A percentile compares a stretch with the other conserved stretches of the same genome.
Evolutionary conservation across 2,113 vertebrate genomes (phyloP).

Genomic region (Balaenoptera acutorostrata): DNA sequence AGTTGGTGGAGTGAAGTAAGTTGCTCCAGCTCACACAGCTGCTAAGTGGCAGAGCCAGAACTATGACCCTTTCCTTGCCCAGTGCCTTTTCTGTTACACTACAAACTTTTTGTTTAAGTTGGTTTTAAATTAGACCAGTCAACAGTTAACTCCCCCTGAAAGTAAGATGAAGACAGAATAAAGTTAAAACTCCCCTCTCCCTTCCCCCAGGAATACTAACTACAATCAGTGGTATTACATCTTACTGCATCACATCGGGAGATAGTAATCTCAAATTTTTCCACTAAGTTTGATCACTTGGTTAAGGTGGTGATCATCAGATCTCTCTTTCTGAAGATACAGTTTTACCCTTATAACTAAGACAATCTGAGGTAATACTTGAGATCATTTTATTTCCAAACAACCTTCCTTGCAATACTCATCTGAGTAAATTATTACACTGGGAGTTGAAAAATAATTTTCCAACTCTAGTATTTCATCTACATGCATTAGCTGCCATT

Average conservation of each 20-base stretch:
- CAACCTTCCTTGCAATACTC: background rate
- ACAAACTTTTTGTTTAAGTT: background rate
- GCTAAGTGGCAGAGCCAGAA: background rate
- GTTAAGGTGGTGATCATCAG: background rate
- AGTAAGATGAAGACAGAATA: background rate
- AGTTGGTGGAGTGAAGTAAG: background rate
- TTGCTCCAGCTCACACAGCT: background rate
- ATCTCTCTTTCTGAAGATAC: background rate
- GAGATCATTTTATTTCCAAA: background rate
- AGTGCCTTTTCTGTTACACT: background rate
- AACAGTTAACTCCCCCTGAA: background rate
- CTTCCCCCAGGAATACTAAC: background rate
- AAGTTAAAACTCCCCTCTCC: background rate
- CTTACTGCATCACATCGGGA: background rate
- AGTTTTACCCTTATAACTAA: background rate
- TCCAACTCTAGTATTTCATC: background rate
- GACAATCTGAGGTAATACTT: background rate
- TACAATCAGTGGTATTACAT: background rate
- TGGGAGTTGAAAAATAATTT: background rate
- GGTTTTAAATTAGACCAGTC: constrained; percentile 5
- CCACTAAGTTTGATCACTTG: background rate
- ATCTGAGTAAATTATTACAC: background rate
- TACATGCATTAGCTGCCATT: background rate
- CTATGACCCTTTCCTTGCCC: background rate
- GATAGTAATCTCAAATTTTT: background rate